A percentile compares a stretch with the other conserved stretches of the same genome.
Evolutionary conservation across 2,888 invertebrate genomes (phyloP).

Genomic region (Lymantria dispar): DNA sequence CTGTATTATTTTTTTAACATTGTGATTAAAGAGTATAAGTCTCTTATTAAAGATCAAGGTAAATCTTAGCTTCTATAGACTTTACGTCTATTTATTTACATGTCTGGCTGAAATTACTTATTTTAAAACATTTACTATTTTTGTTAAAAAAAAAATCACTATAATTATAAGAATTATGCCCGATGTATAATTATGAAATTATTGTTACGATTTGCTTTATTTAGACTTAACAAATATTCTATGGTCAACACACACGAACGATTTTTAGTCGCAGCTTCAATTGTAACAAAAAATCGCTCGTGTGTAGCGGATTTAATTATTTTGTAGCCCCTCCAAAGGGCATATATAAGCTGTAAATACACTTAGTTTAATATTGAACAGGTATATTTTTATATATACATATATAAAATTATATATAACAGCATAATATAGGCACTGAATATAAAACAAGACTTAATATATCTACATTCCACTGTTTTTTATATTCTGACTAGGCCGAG

Average conservation of each 20-base stretch:
- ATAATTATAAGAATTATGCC: conserved; percentile 9
- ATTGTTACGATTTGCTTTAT: conserved; percentile 17
- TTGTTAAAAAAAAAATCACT: neutral
- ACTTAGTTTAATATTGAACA: conserved; percentile 17
- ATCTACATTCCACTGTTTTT: conserved; percentile 23
- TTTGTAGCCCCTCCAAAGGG: conserved; percentile 7
- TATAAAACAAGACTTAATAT: conserved; percentile 4
- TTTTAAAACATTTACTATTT: no score
- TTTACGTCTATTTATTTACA: no score
- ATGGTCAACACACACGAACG: neutral
- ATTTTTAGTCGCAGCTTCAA: neutral
- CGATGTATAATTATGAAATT: conserved; percentile 9
- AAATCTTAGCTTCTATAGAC: no score
- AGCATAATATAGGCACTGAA: conserved; percentile 36
- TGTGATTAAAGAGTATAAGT: no score
- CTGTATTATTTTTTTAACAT: no score
- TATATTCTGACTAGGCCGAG: neutral
- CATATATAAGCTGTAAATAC: conserved; percentile 28
- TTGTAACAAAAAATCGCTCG: neutral
- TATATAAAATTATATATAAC: conserved; percentile 7
- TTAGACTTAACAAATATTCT: conserved; percentile 19
- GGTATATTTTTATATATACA: neutral
- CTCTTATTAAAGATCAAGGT: no score
- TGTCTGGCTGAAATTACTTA: no score
- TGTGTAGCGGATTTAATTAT: conserved; percentile 11